A percentile compares a stretch with the other conserved stretches of the same genome.
Evolutionary conservation across 2,797 vertebrate species (phyloP).

Genomic region (Scleropages formosus): DNA sequence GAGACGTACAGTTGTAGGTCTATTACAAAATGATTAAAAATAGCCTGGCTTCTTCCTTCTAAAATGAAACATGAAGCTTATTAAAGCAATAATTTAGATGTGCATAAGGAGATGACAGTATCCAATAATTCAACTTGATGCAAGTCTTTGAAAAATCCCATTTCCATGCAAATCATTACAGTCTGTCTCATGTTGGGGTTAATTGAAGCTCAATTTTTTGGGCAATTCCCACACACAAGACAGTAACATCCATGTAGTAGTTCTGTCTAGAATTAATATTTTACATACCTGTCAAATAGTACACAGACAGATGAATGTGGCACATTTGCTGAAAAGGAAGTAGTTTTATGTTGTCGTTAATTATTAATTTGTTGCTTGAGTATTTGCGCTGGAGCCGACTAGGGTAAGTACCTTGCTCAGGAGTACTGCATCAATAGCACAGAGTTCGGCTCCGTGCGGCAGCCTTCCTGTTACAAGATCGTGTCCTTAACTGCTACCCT

Average conservation of each 20-base stretch:
- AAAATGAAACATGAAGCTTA: slow-evolving; percentile 16
- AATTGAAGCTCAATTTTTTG: slow-evolving; percentile 20
- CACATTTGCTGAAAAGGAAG: not conserved
- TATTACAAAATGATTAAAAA: not conserved
- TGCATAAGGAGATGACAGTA: slow-evolving; percentile 18
- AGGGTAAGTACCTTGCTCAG: too few species aligned
- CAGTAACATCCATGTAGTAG: not conserved
- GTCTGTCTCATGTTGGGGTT: not conserved
- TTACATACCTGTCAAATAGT: not conserved
- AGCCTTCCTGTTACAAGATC: too few species aligned
- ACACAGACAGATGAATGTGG: not conserved
- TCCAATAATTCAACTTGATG: not conserved
- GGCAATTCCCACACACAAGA: not conserved
- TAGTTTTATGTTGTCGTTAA: too few species aligned
- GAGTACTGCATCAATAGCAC: too few species aligned
- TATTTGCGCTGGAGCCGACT: too few species aligned
- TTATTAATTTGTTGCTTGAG: too few species aligned
- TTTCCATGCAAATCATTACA: slow-evolving; percentile 31
- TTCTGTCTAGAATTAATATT: not conserved
- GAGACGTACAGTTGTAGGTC: not conserved
- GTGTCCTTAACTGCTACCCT: too few species aligned
- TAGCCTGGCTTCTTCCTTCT: not conserved
- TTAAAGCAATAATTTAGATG: slow-evolving; percentile 22
- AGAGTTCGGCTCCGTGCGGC: too few species aligned
- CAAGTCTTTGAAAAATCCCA: slow-evolving; percentile 17